Evolutionary conservation across 2,113 vertebrate species (phyloP).

Genomic region (Myrmophylax atrothorax): DNA sequence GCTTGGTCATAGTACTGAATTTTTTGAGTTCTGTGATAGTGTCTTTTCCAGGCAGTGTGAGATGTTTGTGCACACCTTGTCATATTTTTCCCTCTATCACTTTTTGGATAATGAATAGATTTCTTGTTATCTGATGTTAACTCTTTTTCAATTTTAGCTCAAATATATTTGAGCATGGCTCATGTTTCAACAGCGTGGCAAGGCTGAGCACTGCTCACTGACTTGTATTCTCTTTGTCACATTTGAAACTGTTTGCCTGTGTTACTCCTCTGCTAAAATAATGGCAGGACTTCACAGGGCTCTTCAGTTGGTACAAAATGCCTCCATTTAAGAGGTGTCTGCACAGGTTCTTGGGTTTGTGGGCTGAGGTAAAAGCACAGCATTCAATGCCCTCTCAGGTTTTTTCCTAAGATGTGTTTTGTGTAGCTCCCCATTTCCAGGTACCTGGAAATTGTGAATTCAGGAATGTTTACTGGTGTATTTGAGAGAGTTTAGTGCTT

Average conservation of each 20-base stretch:
- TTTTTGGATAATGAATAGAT: not conserved
- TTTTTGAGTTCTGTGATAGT: not conserved
- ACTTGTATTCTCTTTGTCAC: not conserved
- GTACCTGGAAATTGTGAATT: not conserved
- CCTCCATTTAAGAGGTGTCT: not conserved
- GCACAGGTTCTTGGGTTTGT: not conserved
- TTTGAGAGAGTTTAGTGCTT: not conserved
- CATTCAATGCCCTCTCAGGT: not conserved
- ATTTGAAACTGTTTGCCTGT: not conserved
- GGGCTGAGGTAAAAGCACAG: not conserved
- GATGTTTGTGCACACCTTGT: not conserved
- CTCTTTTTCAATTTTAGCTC: not conserved
- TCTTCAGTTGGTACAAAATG: not conserved
- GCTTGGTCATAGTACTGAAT: not conserved
- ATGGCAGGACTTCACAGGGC: not conserved
- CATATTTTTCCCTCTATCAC: not conserved
- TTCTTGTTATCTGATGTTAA: not conserved
- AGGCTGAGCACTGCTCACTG: not conserved
- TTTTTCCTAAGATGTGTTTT: not conserved
- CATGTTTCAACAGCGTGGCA: rapidly evolving
- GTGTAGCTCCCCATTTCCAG: not conserved
- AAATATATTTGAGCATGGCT: not conserved
- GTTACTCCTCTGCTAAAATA: not conserved
- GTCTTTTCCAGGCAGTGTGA: not conserved
- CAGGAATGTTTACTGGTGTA: not conserved